Evolutionary conservation across 2,888 invertebrate species (phyloP).

Genomic region (Troglohyphantes excavatus): DNA sequence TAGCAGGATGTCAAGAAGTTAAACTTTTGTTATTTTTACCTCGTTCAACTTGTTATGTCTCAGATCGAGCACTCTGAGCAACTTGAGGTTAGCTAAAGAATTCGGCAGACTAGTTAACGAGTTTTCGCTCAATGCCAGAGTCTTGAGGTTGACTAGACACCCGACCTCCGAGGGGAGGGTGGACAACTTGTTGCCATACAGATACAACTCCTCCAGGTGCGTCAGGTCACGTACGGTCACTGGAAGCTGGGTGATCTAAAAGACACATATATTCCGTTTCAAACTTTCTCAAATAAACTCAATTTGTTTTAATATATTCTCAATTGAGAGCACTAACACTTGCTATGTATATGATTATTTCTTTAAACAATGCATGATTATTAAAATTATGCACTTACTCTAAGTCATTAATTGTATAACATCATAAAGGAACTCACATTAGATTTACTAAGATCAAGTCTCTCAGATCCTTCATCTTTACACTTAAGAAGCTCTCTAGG

Average conservation of each 20-base stretch:
- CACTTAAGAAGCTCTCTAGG: constrained; percentile 95
- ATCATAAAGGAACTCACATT: constrained; percentile 85
- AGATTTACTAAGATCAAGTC: constrained; percentile 96
- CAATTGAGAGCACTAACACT: too few species aligned
- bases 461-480: constrained; percentile 92
- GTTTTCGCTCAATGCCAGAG: constrained; percentile 98
- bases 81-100: constrained; percentile 91
- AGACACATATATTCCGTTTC: too few species aligned
- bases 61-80: constrained; percentile 95
- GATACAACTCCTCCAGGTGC: constrained; percentile 95
- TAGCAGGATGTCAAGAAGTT: too few species aligned
- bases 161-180: constrained; percentile 96
- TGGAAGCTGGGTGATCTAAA: constrained; percentile 92
- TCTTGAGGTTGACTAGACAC: constrained; percentile 91
- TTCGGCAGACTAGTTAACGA: constrained; percentile 97
- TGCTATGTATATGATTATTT: too few species aligned
- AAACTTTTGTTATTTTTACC: constrained; percentile 81
- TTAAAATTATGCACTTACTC: too few species aligned
- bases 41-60: constrained; percentile 99
- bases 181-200: constrained; percentile 98
- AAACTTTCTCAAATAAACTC: too few species aligned
- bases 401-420: too few species aligned
- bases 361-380: too few species aligned
- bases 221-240: constrained; percentile 93
- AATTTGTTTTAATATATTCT: too few species aligned